Conservation (phyloP, 2,113 vertebrate species). For the Gallinago paraguaiae region DNA sequence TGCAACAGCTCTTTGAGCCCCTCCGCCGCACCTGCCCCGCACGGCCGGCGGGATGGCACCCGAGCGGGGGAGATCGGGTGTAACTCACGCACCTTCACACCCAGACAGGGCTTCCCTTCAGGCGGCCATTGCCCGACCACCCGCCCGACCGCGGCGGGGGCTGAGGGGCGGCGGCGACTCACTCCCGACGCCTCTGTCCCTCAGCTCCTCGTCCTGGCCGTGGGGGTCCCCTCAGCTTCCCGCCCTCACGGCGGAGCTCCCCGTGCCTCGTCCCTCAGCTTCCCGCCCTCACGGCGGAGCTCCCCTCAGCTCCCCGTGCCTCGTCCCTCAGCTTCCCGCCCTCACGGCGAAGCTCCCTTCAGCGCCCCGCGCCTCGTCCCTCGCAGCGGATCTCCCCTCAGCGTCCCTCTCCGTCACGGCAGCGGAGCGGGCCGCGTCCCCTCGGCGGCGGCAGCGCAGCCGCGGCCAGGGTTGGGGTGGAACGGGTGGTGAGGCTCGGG, state of each 20-base stretch:
- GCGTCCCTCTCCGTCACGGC: background rate
- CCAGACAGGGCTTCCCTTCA: background rate
- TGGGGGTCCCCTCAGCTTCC: background rate
- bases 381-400: background rate
- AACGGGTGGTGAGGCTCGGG: background rate
- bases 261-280: background rate
- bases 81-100: background rate
- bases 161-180: background rate
- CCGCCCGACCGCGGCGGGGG: background rate
- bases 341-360: no score
- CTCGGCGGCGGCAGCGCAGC: background rate
- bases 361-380: no score
- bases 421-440: no score
- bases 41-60: background rate
- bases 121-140: background rate
- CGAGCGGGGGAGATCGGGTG: background rate
- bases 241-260: background rate
- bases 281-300: background rate
- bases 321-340: background rate
- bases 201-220: background rate
- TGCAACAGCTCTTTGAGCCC: background rate
- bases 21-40: background rate
- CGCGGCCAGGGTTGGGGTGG: background rate
- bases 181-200: background rate
- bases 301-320: background rate